Evolutionary conservation across 2,113 vertebrate genomes (phyloP), one percentile per base, ranked within the genome.

Genomic region (Colistium nudipinnis): DNA sequence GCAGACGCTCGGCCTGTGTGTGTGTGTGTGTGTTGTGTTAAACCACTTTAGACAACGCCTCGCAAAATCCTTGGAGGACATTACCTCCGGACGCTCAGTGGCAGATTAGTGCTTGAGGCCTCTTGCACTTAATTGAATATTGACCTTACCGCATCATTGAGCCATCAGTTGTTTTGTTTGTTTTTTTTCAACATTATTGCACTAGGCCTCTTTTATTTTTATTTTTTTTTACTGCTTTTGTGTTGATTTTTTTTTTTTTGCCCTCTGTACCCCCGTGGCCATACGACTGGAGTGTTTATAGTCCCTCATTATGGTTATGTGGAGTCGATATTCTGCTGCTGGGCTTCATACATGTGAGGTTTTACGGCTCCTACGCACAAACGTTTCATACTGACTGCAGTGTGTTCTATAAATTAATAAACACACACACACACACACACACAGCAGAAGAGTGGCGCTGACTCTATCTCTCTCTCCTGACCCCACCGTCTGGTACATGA

Each of bases 41-140:
- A 68, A 69, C 14, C 44, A 75, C 79, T 70, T 47, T 31, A 65
- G 62, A 52, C 61, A 27, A 44, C 14, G 24, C 52, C 62, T 64
- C 63, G 39, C 67, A 35, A 59, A 24, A 77, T 64, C 70, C 67
- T 85, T 63, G 31, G 59, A 79, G 74, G 57, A 62, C 60, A 47
- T 73, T 78, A 71, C 68, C 70, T 67, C 53, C 64, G 54, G 70
- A 72, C 30, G 13, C 61, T 75, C 54, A 8, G 35, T 66, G 75
- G 76, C 81, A 86, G 56, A 78, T 79, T 64, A 62, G 62, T 60
- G 64, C 83, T 70, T 6, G 16, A 44, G 71, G 71, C 80, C 81
- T 87, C 65, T 81, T 74, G 78, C 8, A n/a, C 57, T 78, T 89
- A 83, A 87, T 85, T 88, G 75, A 89, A 86, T 90, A 91, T 89